Conservation (phyloP, 2,888 invertebrate species). For the Ennomos fuscantarius region DNA sequence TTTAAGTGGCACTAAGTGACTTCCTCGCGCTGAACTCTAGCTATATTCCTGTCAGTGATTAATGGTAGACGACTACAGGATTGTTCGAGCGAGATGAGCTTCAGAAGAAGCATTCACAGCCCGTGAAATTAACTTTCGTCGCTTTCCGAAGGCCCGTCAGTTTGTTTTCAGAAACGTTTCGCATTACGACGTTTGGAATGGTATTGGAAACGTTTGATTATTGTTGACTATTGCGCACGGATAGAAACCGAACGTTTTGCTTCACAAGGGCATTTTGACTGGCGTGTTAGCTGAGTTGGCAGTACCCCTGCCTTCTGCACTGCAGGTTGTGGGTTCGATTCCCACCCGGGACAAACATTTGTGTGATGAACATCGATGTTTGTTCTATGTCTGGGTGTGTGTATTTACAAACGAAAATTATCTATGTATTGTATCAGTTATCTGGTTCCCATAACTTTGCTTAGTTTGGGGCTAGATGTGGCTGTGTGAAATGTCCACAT, state of each 20-base stretch:
- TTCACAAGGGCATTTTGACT: too few relatives aligned
- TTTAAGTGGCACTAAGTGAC: constrained; percentile 25
- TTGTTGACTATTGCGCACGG: constrained; percentile 36
- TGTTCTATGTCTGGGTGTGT: too few relatives aligned
- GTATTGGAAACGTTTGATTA: constrained; percentile 61
- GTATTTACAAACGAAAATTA: too few relatives aligned
- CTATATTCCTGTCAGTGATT: constrained; percentile 73
- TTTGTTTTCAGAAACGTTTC: constrained; percentile 68
- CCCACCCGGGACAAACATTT: too few relatives aligned
- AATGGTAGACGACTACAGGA: constrained; percentile 72
- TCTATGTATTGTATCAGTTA: too few relatives aligned
- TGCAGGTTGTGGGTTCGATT: too few relatives aligned
- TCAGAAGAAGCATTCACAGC: constrained; percentile 77
- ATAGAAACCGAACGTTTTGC: constrained; percentile 34
- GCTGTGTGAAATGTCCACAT: too few relatives aligned
- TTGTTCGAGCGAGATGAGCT: constrained; percentile 78
- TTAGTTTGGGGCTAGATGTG: too few relatives aligned
- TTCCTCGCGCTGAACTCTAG: constrained; percentile 52
- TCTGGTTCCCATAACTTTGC: too few relatives aligned
- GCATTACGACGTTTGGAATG: constrained; percentile 52
- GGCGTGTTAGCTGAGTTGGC: too few relatives aligned
- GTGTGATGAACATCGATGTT: too few relatives aligned
- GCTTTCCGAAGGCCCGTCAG: constrained; percentile 70
- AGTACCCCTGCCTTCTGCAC: too few relatives aligned
- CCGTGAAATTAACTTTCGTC: constrained; percentile 83